Base-by-base conservation (phyloP, 35 echinoderm and acorn worm genomes). In the Apostichopus parvimensis region DNA sequence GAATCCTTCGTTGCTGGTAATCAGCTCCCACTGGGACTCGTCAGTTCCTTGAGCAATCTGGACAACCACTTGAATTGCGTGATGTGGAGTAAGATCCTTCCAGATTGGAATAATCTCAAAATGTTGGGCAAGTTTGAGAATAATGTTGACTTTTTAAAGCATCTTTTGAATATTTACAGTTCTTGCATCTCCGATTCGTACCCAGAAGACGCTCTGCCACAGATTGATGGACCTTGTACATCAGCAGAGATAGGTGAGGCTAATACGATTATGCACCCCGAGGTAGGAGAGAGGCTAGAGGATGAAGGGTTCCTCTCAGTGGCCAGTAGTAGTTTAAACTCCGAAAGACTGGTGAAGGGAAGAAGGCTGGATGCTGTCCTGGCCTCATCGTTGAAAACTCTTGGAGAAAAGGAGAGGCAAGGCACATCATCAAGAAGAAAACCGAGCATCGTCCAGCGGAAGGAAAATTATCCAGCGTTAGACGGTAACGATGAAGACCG, bases 351-450 rank as follows among this genome's bases (percentile, higher is more conserved):
- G 1, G 54, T 62, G 57, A 84, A 84, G 57, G 81, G 54, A 6
- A 84, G 81, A 59, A 57, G 81, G 57, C 81, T 84, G 9, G 81
- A 84, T 84, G 81, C 81, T 15, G 57, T 84, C 20, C 81, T 84
- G 20, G 81, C 81, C 5, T 56, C 81, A 14, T 84, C 81, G 6
- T 84, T 84, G 81, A 84, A 58, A 84, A 6, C 81, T 59, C 18
- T 84, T 18, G 81, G 23, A 25, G 54, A 58, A 8, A 59, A 59
- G 8, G 57, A 84, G 17, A 12, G 55, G 15, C 8, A 21, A 21
- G 81, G 9, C 4, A 8, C 22, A 6, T 59, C 80, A 14, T 75
- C 71, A 22, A 75, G 71, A 22, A 18, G 71, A 20, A 75, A 75
- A n/a, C 71, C 71, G 5, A 75, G 17, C 71, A 75, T 75, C 71